phyloP scores from a whole-genome alignment of 2,113 vertebrate genomes.

The Argyrosomus japonicus region DNA sequence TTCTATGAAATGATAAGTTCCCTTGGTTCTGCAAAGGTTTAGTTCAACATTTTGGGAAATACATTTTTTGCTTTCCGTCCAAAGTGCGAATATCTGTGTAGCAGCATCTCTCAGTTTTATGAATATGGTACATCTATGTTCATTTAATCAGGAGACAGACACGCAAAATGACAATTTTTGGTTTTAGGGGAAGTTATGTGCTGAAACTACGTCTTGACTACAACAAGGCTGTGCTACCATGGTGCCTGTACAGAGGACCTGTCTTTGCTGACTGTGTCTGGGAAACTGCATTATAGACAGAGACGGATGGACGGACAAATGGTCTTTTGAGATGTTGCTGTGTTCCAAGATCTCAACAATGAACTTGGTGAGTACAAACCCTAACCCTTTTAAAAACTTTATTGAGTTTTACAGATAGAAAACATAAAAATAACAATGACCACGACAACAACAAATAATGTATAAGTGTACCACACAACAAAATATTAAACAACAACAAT shows the following conservation, averaged over 20 bases:
- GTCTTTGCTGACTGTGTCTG: background rate
- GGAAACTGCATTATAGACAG: background rate
- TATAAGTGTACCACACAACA: too few species aligned
- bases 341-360: background rate
- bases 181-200: background rate
- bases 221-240: background rate
- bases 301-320: background rate
- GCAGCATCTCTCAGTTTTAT: too few species aligned
- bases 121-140: background rate
- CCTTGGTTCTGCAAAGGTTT: too few species aligned
- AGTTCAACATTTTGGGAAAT: too few species aligned
- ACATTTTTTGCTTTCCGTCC: too few species aligned
- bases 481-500: too few species aligned
- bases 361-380: background rate
- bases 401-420: too few species aligned
- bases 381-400: too few species aligned
- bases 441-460: too few species aligned
- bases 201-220: background rate
- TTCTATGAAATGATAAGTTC: background rate
- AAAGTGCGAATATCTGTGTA: too few species aligned
- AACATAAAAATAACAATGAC: too few species aligned
- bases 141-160: background rate
- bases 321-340: background rate
- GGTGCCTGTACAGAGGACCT: background rate
- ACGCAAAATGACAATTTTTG: background rate